These are phyloP conservation scores for Julus scandinavius DNA, from an alignment of 2,888 invertebrate species.

Conservation along the genomic window DNA sequence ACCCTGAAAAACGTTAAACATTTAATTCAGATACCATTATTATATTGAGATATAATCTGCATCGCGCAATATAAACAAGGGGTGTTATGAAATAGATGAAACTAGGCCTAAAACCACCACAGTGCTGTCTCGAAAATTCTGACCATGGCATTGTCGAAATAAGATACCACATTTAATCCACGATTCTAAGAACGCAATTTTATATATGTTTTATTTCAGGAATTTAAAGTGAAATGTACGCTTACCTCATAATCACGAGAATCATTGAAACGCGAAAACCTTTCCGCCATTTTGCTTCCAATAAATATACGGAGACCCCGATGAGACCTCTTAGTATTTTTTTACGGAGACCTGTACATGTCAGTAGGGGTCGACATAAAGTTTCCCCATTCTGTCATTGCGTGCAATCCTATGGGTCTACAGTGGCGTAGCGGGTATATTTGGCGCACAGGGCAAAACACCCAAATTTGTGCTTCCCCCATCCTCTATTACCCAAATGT, in stretches of 20 bases:
- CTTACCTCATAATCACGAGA: constrained; percentile 59
- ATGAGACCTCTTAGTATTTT: neutral
- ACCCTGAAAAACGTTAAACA: constrained; percentile 57
- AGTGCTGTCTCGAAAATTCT: neutral
- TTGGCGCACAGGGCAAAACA: too few species aligned
- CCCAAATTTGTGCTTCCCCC: too few species aligned
- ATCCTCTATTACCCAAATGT: too few species aligned
- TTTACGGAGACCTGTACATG: too few species aligned
- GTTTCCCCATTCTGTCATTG: too few species aligned
- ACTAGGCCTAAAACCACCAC: constrained; percentile 30
- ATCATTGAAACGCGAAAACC: constrained; percentile 59
- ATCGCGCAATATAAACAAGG: neutral
- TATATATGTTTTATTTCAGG: neutral
- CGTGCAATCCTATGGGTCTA: too few species aligned
- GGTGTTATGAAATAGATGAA: neutral
- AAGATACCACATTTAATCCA: neutral
- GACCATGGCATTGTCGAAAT: neutral
- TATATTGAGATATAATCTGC: neutral
- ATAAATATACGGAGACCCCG: neutral
- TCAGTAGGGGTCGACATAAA: too few species aligned
- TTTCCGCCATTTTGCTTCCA: constrained; percentile 57
- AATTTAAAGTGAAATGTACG: neutral
- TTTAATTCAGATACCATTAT: neutral
- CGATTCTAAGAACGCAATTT: neutral
- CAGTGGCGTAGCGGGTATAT: too few species aligned